A percentile compares a stretch with the other conserved stretches of the same genome.
Evolutionary conservation across 2,113 vertebrate genomes (phyloP).

Genomic region (Psammodynastes pulverulentus): DNA sequence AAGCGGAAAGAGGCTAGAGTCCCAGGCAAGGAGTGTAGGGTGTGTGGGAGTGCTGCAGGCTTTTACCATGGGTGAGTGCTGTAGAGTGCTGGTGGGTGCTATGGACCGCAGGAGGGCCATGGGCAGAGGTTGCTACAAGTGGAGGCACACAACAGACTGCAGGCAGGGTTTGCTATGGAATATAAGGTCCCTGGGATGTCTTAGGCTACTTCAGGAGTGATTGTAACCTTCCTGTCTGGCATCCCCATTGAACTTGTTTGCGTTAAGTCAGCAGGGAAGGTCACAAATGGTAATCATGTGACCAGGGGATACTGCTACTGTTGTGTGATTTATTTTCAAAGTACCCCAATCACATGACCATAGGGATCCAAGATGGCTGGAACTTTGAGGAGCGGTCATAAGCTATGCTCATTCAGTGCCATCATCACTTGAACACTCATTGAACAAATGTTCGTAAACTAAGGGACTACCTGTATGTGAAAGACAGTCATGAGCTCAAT

Average conservation of each 20-base stretch:
- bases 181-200: not conserved
- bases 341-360: not conserved
- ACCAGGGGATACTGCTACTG: not conserved
- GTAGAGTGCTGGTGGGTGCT: not conserved
- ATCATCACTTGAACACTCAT: not conserved
- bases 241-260: not conserved
- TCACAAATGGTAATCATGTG: not conserved
- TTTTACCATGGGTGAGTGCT: not conserved
- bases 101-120: not conserved
- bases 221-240: not conserved
- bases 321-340: not conserved
- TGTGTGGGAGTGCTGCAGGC: not conserved
- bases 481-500: not conserved
- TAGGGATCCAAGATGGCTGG: not conserved
- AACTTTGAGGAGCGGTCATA: not conserved
- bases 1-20: not conserved
- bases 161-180: not conserved
- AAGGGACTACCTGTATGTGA: not conserved
- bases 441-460: not conserved
- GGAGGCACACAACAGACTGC: not conserved
- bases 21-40: not conserved
- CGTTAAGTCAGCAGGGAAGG: not conserved
- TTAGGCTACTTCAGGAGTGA: not conserved
- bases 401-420: not conserved
- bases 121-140: not conserved